Percentiles rank a stretch among this genome's conserved stretches.
phyloP scores from a whole-genome alignment of 2,113 vertebrate species.

The Callionymus lyra region DNA sequence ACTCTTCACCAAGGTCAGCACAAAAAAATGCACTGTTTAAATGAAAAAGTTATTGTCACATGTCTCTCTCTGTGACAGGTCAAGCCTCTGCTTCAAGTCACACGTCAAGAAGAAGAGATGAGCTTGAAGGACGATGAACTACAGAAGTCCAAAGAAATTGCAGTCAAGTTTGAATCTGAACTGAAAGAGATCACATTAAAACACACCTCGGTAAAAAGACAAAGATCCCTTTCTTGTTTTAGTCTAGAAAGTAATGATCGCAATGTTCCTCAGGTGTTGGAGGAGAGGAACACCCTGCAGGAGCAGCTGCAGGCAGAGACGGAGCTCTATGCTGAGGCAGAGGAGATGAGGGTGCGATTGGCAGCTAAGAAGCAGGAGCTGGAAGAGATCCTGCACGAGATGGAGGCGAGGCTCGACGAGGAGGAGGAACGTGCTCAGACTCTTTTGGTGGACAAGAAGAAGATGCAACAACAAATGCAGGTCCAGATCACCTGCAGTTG shows the following conservation, averaged over 20 bases:
- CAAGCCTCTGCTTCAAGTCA: constrained; percentile 93
- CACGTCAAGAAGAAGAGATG: constrained; percentile 95
- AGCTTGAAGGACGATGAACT: constrained; percentile 87
- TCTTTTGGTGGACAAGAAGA: constrained; percentile 83
- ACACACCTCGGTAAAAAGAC: constrained; percentile 72
- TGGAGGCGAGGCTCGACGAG: constrained; percentile 90
- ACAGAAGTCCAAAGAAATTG: constrained; percentile 74
- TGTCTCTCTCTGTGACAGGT: constrained; percentile 64
- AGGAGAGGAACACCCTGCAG: constrained; percentile 83
- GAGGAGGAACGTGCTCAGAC: constrained; percentile 83
- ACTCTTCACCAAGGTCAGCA: constrained; percentile 89
- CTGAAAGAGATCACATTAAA: constrained; percentile 82
- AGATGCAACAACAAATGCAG: constrained; percentile 94
- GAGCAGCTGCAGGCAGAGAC: constrained; percentile 90
- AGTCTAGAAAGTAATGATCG: no score
- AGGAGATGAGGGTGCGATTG: constrained; percentile 87
- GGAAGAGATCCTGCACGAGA: constrained; percentile 91
- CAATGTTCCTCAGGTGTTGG: constrained; percentile 49
- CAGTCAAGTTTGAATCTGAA: constrained; percentile 76
- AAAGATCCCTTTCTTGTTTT: no score
- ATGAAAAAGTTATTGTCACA: neutral
- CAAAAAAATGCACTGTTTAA: neutral
- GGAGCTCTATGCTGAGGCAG: constrained; percentile 84
- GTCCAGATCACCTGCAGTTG: constrained; percentile 46
- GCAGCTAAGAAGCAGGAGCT: constrained; percentile 88